Evolutionary conservation across 2,888 invertebrate species (phyloP).

Genomic region (Limnephilus rhombicus): DNA sequence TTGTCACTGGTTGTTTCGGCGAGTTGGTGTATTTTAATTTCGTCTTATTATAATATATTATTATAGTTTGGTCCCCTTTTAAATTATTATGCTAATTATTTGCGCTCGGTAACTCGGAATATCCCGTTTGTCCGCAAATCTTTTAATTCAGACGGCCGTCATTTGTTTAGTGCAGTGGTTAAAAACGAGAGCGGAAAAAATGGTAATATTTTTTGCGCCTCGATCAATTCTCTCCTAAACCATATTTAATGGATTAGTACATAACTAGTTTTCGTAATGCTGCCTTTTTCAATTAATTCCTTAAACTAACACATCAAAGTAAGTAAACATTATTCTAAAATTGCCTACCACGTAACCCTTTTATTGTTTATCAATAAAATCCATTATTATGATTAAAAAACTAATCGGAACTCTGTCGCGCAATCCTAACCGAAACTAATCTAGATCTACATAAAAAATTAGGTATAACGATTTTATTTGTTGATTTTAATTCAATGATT

Average conservation of each 20-base stretch:
- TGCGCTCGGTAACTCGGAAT: constrained; percentile 5
- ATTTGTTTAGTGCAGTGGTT: neutral
- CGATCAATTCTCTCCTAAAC: constrained; percentile 4
- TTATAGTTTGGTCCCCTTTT: constrained; percentile 28
- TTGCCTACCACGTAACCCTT: neutral
- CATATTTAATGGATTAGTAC: constrained; percentile 26
- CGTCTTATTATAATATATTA: constrained; percentile 31
- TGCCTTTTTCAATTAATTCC: neutral
- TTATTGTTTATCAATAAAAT: constrained; percentile 1
- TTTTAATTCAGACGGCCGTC: constrained; percentile 34
- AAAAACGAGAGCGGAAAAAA: constrained; percentile 19
- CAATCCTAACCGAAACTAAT: neutral
- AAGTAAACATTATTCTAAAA: neutral
- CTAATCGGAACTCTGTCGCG: neutral
- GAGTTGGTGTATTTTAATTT: constrained; percentile 44
- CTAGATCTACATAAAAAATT: neutral
- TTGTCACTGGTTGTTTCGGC: constrained; percentile 46
- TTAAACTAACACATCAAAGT: neutral
- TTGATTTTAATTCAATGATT: neutral
- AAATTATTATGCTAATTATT: constrained; percentile 46
- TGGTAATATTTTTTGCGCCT: constrained; percentile 20
- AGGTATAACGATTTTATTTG: neutral
- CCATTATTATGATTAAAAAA: neutral
- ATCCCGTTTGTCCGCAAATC: constrained; percentile 32
- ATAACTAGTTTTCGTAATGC: constrained; percentile 20